These are phyloP conservation scores for Musca domestica DNA, from an alignment of 1,140 invertebrate genomes.

Conservation along the genomic window DNA sequence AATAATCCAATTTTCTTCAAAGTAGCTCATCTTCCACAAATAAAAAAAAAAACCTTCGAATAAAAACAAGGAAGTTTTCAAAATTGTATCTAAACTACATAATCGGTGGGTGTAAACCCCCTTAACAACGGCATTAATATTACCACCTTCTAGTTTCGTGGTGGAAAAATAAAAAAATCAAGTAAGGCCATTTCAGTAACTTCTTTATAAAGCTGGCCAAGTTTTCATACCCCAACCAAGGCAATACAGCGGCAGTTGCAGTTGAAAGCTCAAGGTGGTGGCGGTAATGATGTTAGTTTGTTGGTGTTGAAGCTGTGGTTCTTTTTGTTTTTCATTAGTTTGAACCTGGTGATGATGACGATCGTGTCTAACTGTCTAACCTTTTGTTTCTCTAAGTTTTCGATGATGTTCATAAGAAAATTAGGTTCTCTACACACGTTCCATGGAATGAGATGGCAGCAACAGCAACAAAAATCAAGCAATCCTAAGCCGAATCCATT, in stretches of 20 bases:
- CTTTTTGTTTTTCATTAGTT: no score
- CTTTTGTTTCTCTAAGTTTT: conserved; percentile 3
- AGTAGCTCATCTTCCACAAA: neutral
- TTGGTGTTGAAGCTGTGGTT: no score
- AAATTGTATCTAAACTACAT: conserved; percentile 19
- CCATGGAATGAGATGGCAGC: no score
- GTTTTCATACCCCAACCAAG: no score
- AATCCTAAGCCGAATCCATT: no score
- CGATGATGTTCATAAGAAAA: conserved; percentile 1
- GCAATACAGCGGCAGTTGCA: no score
- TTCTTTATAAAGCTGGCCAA: no score
- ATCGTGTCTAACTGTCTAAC: conserved; percentile 22
- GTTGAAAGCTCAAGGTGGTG: no score
- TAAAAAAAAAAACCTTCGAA: neutral
- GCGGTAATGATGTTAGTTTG: no score
- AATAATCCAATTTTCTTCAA: no score
- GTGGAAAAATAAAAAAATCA: no score
- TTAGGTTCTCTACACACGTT: neutral
- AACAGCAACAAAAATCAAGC: neutral
- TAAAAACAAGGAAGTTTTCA: neutral
- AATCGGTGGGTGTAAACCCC: conserved; percentile 21
- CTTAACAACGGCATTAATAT: conserved; percentile 19
- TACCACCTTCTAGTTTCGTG: conserved; percentile 14
- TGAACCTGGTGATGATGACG: neutral
- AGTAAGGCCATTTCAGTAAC: no score